phyloP scores from a whole-genome alignment of 2,113 vertebrate species.

The Oncorhynchus mykiss region DNA sequence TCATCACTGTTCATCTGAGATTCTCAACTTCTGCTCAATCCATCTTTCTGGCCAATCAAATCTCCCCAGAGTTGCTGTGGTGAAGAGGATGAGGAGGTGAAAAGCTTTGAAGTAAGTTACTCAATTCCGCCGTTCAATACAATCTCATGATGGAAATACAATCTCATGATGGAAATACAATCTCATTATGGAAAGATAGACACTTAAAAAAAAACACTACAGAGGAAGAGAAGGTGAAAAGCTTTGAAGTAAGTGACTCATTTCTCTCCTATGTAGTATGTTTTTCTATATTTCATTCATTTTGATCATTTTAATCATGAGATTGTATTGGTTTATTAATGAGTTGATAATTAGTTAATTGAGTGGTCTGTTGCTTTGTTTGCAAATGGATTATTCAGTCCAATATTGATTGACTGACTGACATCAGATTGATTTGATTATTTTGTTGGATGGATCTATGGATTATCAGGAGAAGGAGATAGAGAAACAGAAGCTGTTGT shows the following conservation, averaged over 20 bases:
- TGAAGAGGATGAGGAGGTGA: slow-evolving; percentile 84
- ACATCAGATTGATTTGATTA: background rate
- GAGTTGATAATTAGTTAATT: background rate
- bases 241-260: slow-evolving; percentile 85
- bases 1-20: background rate
- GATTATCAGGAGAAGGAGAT: slow-evolving; percentile 89
- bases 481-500: slow-evolving; percentile 92
- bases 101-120: slow-evolving; percentile 91
- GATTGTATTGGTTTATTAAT: no score
- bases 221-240: slow-evolving; percentile 81
- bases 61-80: slow-evolving; percentile 85
- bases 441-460: background rate
- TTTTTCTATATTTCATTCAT: no score
- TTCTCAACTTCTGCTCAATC: slow-evolving; percentile 3
- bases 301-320: no score
- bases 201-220: no score
- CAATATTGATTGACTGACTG: background rate
- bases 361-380: background rate
- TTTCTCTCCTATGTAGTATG: background rate
- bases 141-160: background rate
- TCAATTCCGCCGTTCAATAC: background rate
- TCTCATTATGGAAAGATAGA: no score
- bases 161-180: no score
- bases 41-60: slow-evolving; percentile 22
- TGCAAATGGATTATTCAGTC: background rate